Conservation (phyloP, 2,888 invertebrate species). For the Athalia circularis region DNA sequence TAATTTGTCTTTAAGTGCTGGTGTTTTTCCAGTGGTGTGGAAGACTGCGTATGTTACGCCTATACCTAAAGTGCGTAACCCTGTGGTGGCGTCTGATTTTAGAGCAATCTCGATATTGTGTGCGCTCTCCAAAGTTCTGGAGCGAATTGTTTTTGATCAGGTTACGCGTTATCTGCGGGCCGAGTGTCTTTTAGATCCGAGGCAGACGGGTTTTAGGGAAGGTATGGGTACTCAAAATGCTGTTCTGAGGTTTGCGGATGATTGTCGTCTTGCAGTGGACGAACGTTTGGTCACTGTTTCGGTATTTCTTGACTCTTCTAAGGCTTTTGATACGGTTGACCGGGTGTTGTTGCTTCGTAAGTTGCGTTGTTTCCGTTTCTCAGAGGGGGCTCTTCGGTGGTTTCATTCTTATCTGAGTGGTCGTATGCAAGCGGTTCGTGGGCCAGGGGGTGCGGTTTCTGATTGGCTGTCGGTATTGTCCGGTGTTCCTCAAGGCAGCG, state of each 20-base stretch:
- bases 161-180: not conserved
- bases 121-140: not conserved
- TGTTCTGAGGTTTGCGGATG: not conserved
- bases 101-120: not conserved
- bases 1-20: not conserved
- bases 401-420: not conserved
- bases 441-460: not conserved
- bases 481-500: slow-evolving; percentile 3
- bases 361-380: not conserved
- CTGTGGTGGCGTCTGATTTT: not conserved
- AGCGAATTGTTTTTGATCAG: slow-evolving; percentile 1
- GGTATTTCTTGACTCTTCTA: not conserved
- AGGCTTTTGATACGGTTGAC: slow-evolving; percentile 4
- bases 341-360: not conserved
- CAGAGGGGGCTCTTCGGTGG: not conserved
- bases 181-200: not conserved
- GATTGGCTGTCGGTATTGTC: not conserved
- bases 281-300: not conserved
- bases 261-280: not conserved
- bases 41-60: not conserved
- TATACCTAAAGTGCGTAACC: not conserved
- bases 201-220: slow-evolving; percentile 2
- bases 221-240: slow-evolving; percentile 3
- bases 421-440: not conserved
- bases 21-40: not conserved